Conservation (phyloP, 1,140 invertebrate species). For the Pogonognathellus flavescens region DNA sequence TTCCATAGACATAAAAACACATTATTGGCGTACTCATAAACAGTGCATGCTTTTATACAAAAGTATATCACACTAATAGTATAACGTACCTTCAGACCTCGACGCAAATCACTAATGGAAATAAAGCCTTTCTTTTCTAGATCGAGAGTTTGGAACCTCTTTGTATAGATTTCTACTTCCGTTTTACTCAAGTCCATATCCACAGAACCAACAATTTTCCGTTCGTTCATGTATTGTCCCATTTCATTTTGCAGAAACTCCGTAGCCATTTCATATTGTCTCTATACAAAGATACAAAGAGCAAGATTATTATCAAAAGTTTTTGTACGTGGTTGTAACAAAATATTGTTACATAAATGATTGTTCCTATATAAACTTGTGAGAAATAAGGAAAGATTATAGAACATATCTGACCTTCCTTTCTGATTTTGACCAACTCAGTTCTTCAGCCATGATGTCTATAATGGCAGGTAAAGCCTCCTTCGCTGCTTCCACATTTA, state of each 20-base stretch:
- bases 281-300: conserved; percentile 72
- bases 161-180: conserved; percentile 94
- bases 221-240: conserved; percentile 94
- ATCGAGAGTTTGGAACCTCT: conserved; percentile 95
- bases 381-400: background rate
- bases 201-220: conserved; percentile 81
- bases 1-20: background rate
- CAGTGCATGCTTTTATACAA: too few relatives aligned
- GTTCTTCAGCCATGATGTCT: conserved; percentile 96
- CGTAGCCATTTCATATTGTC: conserved; percentile 82
- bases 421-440: conserved; percentile 90
- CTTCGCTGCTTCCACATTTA: conserved; percentile 96
- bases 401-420: conserved; percentile 73
- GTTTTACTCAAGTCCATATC: conserved; percentile 94
- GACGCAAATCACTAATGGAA: conserved; percentile 95
- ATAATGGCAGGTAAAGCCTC: conserved; percentile 93
- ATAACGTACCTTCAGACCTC: conserved; percentile 87
- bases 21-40: background rate
- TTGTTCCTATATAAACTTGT: background rate
- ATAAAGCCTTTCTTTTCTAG: conserved; percentile 97
- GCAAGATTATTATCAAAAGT: background rate
- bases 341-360: background rate
- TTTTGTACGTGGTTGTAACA: background rate
- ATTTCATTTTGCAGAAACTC: conserved; percentile 95
- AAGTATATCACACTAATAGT: too few relatives aligned